A percentile compares a stretch with the other conserved stretches of the same genome.
Evolutionary conservation across 1,140 invertebrate species (phyloP).

Genomic region (Pogonomyrmex californicus): DNA sequence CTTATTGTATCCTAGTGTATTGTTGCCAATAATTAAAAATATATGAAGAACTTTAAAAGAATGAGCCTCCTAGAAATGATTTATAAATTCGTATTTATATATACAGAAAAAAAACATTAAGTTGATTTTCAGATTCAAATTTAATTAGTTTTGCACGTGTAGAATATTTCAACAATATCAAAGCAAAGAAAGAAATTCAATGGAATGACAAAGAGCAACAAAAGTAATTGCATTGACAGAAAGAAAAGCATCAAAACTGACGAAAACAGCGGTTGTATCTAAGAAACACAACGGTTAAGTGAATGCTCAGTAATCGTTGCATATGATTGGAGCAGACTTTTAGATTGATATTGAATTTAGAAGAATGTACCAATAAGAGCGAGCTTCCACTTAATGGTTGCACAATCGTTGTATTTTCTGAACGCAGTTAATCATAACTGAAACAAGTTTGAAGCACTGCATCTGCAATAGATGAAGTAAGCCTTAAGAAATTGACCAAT

Average conservation of each 20-base stretch:
- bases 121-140: not conserved
- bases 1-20: not conserved
- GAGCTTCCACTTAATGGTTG: no score
- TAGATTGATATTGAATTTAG: no score
- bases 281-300: no score
- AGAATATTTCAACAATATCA: not conserved
- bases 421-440: no score
- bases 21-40: not conserved
- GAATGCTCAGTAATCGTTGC: no score
- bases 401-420: no score
- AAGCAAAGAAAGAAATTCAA: not conserved
- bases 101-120: not conserved
- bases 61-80: not conserved
- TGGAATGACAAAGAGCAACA: not conserved
- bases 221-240: not conserved
- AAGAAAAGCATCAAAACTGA: not conserved
- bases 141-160: not conserved
- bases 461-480: no score
- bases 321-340: no score
- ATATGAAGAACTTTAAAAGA: not conserved
- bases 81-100: slow-evolving; percentile 12
- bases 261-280: no score
- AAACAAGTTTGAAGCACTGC: no score
- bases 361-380: no score
- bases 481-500: no score